phyloP scores from a whole-genome alignment of 2,797 vertebrate genomes.

The Anguilla anguilla region DNA sequence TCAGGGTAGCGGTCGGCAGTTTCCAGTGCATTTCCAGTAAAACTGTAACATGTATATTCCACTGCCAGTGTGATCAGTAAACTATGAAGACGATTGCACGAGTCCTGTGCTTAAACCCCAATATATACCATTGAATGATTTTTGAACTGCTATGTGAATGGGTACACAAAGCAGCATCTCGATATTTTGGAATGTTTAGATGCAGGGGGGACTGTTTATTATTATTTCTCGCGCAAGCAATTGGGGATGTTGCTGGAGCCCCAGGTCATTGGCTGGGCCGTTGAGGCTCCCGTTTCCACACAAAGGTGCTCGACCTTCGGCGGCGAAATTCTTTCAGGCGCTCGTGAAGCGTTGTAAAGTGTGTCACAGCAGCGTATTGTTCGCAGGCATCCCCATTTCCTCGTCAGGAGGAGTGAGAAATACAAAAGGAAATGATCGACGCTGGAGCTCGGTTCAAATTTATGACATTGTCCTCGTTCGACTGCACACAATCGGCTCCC shows the following conservation, averaged over 20 bases:
- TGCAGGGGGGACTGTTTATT: not conserved
- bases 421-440: not conserved
- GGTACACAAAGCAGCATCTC: not conserved
- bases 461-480: not conserved
- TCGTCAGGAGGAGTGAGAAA: not conserved
- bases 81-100: not conserved
- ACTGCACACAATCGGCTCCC: not conserved
- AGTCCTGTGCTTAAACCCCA: not conserved
- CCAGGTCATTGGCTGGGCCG: not conserved
- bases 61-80: not conserved
- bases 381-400: slow-evolving; percentile 3
- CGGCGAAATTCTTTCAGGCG: not conserved
- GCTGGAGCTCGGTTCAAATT: slow-evolving; percentile 13
- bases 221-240: not conserved
- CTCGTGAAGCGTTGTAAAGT: not conserved
- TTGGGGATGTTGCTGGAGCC: not conserved
- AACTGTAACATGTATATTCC: not conserved
- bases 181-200: not conserved
- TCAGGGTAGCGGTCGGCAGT: not conserved
- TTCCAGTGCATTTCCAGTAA: not conserved
- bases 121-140: not conserved
- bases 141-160: too few relatives aligned
- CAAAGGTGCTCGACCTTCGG: not conserved
- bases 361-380: not conserved
- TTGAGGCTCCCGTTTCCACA: not conserved